phyloP scores from a whole-genome alignment of 1,140 invertebrate genomes.

The Drosophila baimaii region DNA sequence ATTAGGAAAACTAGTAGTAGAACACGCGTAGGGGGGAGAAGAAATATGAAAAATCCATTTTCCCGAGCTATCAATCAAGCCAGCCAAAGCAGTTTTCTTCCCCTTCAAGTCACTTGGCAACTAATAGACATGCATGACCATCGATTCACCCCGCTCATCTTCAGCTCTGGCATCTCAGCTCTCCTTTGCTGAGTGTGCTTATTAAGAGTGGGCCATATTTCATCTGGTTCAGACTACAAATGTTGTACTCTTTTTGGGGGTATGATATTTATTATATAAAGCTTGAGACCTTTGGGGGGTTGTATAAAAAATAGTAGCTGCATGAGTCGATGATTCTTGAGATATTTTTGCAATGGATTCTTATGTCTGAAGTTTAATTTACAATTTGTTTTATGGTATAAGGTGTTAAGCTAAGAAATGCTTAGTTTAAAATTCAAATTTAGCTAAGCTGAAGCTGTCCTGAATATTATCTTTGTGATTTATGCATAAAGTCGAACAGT shows the following conservation, averaged over 20 bases:
- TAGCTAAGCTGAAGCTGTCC: too few relatives aligned
- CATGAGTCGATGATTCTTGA: too few relatives aligned
- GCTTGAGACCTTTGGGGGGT: background rate
- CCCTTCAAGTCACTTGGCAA: conserved; percentile 27
- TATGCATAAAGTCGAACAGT: background rate
- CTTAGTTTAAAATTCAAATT: background rate
- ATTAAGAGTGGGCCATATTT: conserved; percentile 73
- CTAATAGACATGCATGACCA: conserved; percentile 68
- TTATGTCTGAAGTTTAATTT: too few relatives aligned
- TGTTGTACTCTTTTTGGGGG: background rate
- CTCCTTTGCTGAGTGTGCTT: conserved; percentile 51
- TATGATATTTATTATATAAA: background rate
- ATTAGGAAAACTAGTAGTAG: conserved; percentile 38
- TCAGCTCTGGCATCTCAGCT: conserved; percentile 8
- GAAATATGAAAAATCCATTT: conserved; percentile 74
- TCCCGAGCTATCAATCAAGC: conserved; percentile 68
- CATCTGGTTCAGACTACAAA: conserved; percentile 39
- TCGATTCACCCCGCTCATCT: conserved; percentile 21
- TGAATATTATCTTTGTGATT: too few relatives aligned
- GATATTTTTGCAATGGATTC: too few relatives aligned
- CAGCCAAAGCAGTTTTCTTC: conserved; percentile 25
- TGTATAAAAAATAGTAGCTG: background rate
- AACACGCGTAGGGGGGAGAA: background rate
- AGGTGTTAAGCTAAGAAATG: background rate
- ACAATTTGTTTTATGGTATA: too few relatives aligned